Conservation (phyloP, 2,113 vertebrate species). For the Entelurus aequoreus region DNA sequence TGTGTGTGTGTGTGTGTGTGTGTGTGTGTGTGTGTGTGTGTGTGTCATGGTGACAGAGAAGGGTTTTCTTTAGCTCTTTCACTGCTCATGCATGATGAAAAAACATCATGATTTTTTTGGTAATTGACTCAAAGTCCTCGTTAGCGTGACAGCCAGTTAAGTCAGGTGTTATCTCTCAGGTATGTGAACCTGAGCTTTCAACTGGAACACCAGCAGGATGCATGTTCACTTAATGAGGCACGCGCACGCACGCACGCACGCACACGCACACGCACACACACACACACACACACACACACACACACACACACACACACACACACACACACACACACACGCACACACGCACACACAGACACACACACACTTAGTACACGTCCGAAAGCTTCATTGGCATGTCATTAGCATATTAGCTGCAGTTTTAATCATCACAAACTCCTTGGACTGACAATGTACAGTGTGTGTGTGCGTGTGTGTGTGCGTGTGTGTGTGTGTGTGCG, state of each 20-base stretch:
- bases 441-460: too few species aligned
- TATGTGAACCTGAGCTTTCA: neutral
- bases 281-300: neutral
- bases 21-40: too few species aligned
- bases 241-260: neutral
- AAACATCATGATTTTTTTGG: neutral
- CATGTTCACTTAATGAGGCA: neutral
- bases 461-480: too few species aligned
- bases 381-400: too few species aligned
- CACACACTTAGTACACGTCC: neutral
- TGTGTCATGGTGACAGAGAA: too few species aligned
- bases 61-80: too few species aligned
- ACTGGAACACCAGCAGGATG: too few species aligned
- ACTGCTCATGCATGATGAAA: too few species aligned
- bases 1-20: too few species aligned
- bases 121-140: slow-evolving; percentile 3
- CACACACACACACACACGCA: neutral
- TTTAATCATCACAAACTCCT: too few species aligned
- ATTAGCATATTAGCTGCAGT: too few species aligned
- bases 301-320: neutral
- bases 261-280: neutral
- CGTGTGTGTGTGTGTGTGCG: neutral
- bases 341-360: neutral
- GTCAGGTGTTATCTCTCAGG: neutral
- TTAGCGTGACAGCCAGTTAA: slow-evolving; percentile 1